Conservation (phyloP, 2,797 vertebrate species). For the Gorsachius magnificus region DNA sequence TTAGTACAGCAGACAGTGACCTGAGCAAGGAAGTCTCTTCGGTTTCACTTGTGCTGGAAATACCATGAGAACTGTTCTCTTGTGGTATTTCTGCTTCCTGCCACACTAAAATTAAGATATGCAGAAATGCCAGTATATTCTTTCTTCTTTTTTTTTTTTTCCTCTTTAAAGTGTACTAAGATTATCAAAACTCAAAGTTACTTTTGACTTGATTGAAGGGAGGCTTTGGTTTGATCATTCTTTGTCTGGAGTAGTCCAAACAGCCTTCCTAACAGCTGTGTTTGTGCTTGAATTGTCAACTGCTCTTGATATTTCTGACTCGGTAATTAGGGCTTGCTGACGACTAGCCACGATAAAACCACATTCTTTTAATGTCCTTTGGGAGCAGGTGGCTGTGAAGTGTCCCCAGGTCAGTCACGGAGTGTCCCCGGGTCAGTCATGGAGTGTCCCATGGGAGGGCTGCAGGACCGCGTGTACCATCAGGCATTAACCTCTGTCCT, state of each 20-base stretch:
- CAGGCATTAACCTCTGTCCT: neutral
- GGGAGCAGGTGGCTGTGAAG: neutral
- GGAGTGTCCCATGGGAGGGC: neutral
- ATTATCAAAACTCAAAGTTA: neutral
- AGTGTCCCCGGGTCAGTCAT: neutral
- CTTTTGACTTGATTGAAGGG: constrained; percentile 35
- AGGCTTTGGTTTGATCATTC: constrained; percentile 5
- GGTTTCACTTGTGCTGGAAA: constrained; percentile 21
- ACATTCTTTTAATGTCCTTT: neutral
- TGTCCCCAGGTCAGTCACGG: neutral
- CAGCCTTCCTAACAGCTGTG: neutral
- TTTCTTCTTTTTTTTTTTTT: neutral
- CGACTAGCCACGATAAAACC: neutral
- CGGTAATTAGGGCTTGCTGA: neutral
- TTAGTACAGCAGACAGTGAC: neutral
- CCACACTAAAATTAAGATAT: constrained; percentile 40
- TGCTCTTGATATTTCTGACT: constrained; percentile 7
- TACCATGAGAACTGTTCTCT: constrained; percentile 35
- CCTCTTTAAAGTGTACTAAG: neutral
- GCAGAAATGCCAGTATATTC: neutral
- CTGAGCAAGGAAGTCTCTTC: neutral
- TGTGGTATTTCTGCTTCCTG: constrained; percentile 40
- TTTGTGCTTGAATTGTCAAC: neutral
- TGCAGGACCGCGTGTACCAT: neutral
- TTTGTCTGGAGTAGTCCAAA: neutral